Evolutionary conservation across 2,797 vertebrate genomes (phyloP), one percentile per base, ranked within the genome.

Genomic region (Heterohyrax brucei): DNA sequence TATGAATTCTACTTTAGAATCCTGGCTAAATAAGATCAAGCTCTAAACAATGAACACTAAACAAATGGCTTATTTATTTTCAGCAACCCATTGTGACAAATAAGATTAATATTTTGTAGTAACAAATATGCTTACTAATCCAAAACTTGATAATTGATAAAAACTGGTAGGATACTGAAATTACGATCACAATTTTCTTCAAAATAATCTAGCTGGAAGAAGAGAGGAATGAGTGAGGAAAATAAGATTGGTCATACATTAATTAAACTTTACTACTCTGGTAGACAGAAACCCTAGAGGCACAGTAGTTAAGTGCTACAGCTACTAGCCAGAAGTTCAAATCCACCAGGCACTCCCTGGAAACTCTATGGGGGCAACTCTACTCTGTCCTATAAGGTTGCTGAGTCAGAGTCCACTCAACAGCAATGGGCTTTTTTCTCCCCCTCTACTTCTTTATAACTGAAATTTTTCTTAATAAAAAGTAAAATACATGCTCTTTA

Each of bases 1-100:
- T 83, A 88, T 24, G n/a, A 96, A 84, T 83, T 86, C 33, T 86
- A 91, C 61, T 95, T 96, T 77, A 90, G 95, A 95, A 86, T 82
- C 64, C 48, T 68, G 28, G 56, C 18, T 94, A 88, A 96, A 10
- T 53, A 87, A 46, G 44, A 93, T 92, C 70, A 89, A 80, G 44
- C 50, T 72, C 10, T 72, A 96, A 48, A 92, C 66, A 73, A 13
- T 10, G n/a, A 87, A 76, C 28, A 70, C 28, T 77, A 73, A 87
- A 89, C 26, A 91, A 94, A 22, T 70, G 21, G 26, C 56, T 46
- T 78, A 77, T 79, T 93, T 89, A 78, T 85, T 91, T 89, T 86
- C 46, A 89, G 18, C 93, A n/a, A n/a, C 33, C 50, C 33, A 85
- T 44, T 16, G 76, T 21, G 26, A 85, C n/a, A 95, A 66, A 73